A percentile compares a stretch with the other conserved stretches of the same genome.
phyloP scores from a whole-genome alignment of 2,888 invertebrate genomes.

The Hyalella azteca region DNA sequence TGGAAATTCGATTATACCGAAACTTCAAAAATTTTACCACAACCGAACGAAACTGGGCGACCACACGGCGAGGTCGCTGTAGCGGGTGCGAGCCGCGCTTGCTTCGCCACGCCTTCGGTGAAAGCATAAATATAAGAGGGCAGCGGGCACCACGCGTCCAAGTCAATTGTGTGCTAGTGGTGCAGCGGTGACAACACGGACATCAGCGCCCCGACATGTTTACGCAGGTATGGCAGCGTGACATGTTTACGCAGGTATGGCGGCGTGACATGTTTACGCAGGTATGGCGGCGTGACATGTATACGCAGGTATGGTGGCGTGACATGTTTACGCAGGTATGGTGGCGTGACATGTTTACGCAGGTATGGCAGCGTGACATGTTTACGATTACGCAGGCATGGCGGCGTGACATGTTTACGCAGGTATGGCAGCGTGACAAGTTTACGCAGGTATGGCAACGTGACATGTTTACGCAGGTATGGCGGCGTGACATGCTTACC shows the following conservation, averaged over 20 bases:
- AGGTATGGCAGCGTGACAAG: too few relatives aligned
- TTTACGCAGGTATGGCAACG: too few relatives aligned
- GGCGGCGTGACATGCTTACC: too few relatives aligned
- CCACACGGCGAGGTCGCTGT: neutral
- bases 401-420: too few relatives aligned
- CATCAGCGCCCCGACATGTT: neutral
- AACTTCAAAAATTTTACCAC: too few relatives aligned
- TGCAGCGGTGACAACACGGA: neutral
- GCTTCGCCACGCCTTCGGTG: slow-evolving; percentile 2
- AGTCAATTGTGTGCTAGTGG: neutral
- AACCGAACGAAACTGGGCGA: too few relatives aligned
- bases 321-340: neutral
- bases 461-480: too few relatives aligned
- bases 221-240: neutral
- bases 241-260: neutral
- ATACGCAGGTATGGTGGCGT: neutral
- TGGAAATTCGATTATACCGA: too few relatives aligned
- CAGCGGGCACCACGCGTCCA: neutral
- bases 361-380: neutral
- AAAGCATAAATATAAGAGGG: slow-evolving; percentile 1
- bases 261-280: neutral
- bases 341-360: neutral
- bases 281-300: neutral
- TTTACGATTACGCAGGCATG: too few relatives aligned
- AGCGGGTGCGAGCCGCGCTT: neutral